Percentiles rank a stretch among this genome's conserved stretches.
Evolutionary conservation across 1,140 invertebrate genomes (phyloP).

Genomic region (Holotrichia oblita): DNA sequence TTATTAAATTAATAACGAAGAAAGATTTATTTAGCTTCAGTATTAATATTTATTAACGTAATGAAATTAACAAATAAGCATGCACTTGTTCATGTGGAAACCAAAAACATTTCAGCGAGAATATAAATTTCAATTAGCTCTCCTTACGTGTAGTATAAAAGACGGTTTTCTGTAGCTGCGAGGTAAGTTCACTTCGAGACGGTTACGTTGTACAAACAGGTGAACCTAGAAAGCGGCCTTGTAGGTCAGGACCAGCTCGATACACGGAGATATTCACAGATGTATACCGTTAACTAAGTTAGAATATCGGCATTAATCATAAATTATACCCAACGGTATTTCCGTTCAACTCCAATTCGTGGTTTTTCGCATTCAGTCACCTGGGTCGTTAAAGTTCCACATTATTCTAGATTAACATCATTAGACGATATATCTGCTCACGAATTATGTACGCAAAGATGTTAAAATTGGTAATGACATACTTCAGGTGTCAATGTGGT

Average conservation of each 20-base stretch:
- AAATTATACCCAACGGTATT: constrained; percentile 27
- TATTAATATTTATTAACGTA: too few species aligned
- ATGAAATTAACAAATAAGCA: background rate
- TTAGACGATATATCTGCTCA: background rate
- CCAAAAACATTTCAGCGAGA: background rate
- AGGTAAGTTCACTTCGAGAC: background rate
- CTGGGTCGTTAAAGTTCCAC: background rate
- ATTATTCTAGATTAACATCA: constrained; percentile 4
- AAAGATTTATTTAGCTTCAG: too few species aligned
- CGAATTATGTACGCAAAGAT: too few species aligned
- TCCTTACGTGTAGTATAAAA: background rate
- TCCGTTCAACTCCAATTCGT: constrained; percentile 17
- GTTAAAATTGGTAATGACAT: too few species aligned
- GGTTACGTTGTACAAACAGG: background rate
- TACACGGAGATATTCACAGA: constrained; percentile 29
- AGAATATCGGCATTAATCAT: constrained; percentile 33
- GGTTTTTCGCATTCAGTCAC: constrained; percentile 16
- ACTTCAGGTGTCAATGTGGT: too few species aligned
- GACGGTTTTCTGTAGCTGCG: background rate
- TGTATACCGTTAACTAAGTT: constrained; percentile 28
- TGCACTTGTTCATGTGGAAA: background rate
- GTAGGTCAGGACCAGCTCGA: constrained; percentile 12
- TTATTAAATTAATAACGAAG: too few species aligned
- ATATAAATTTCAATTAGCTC: background rate
- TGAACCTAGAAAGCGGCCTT: constrained; percentile 35